Base-by-base conservation (phyloP, 2,797 vertebrate species). In the Phataginus tricuspis region DNA sequence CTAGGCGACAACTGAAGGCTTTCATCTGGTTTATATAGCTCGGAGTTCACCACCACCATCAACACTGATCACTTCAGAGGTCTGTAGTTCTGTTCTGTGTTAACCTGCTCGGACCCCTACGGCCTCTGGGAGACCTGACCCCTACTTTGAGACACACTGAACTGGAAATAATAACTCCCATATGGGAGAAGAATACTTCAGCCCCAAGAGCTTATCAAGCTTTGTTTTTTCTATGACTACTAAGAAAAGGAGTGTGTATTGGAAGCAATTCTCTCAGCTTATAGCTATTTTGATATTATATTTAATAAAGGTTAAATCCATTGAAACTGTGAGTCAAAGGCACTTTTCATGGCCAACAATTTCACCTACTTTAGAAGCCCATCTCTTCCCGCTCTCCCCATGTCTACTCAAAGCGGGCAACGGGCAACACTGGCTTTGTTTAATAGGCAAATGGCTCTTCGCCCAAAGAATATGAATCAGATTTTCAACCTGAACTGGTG, bases 111-210 rank as follows among this genome's bases (percentile, higher is more conserved):
- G 86, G 96, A 95, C 96, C 96, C 78, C 94, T 61, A 4, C 95
- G 95, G 97, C 97, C 96, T 97, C 96, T 96, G 96, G 61, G 96
- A 98, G 97, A 97, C 97, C 97, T 97, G 97, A 97, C 97, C 97
- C 69, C 75, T 94, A 97, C 97, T 97, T 98, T 97, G 95, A 97
- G 96, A 97, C 83, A 96, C 97, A 89, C 9, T 98, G 97, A 98
- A 97, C 97, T 98, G 96, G 97, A 98, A 98, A 97, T 97, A 98
- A 98, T 97, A 97, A 96, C 97, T 98, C 97, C 97, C 97, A 98
- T 97, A 98, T 98, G 97, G 96, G 95, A 97, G 79, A 97, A 97
- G 97, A 98, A 97, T 97, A 97, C 97, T 97, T 75, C 86, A 96
- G 93, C 83, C 63, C 86, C 83, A 86, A 96, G 96, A 96, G 96